Conservation (phyloP, 2,888 invertebrate genomes). For the Latheticus oryzae region DNA sequence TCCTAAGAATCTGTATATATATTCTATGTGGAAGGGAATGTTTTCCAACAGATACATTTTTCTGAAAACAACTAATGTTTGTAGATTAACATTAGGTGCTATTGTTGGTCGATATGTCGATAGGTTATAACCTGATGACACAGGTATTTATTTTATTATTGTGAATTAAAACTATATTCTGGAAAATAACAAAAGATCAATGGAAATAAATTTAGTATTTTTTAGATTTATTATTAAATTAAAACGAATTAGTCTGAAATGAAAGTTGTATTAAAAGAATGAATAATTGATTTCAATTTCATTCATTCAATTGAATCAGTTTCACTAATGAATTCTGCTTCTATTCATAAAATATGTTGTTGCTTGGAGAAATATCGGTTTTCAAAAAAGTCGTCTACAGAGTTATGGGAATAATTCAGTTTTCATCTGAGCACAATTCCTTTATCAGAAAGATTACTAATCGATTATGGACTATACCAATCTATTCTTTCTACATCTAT, state of each 20-base stretch:
- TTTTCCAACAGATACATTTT: conserved; percentile 2
- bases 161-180: neutral
- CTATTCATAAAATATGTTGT: neutral
- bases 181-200: no score
- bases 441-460: neutral
- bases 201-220: no score
- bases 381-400: conserved; percentile 1
- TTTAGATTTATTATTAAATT: no score
- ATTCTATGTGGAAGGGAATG: neutral
- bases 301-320: no score
- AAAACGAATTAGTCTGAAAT: no score
- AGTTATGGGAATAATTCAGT: conserved; percentile 2
- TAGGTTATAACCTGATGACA: neutral
- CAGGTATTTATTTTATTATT: neutral
- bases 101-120: neutral
- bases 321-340: no score
- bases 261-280: no score
- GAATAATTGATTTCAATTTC: no score
- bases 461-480: neutral
- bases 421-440: neutral
- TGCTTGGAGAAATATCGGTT: neutral
- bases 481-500: neutral
- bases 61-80: neutral
- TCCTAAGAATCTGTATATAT: neutral
- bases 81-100: neutral